A percentile compares a stretch with the other conserved stretches of the same genome.
Conservation (phyloP, 2,113 vertebrate genomes). For the Xenotilapia caudafasciata region DNA sequence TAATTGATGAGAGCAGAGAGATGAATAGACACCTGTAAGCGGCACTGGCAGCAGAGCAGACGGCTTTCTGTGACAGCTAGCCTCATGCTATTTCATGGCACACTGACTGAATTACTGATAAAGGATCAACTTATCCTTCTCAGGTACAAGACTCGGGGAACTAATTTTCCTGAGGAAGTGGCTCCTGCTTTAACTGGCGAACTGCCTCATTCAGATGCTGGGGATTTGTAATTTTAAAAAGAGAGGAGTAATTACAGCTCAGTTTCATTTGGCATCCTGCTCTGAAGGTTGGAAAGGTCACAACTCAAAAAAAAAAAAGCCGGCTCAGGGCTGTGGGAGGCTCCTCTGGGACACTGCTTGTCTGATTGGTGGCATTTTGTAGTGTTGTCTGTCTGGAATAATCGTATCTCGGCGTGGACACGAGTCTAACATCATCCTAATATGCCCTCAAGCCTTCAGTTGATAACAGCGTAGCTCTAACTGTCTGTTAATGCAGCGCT, state of each 20-base stretch:
- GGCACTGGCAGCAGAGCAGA: constrained; percentile 28
- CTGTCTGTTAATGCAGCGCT: not conserved
- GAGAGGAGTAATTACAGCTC: not conserved
- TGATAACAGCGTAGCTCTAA: not conserved
- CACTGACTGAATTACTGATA: constrained; percentile 45
- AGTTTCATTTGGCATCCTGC: not conserved
- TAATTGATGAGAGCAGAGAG: constrained; percentile 62
- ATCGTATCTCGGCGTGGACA: not conserved
- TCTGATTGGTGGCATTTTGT: constrained; percentile 23
- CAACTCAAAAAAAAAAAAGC: not conserved
- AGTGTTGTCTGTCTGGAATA: not conserved
- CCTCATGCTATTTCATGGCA: constrained; percentile 45
- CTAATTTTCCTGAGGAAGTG: not conserved
- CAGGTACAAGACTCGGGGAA: not conserved
- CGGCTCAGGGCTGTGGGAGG: not conserved
- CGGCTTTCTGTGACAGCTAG: constrained; percentile 40
- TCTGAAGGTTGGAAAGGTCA: constrained; percentile 27
- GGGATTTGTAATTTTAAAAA: not conserved
- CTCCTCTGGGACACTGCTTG: not conserved
- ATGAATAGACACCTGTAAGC: constrained; percentile 59
- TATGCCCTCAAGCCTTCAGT: not conserved
- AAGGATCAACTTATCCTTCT: constrained; percentile 15
- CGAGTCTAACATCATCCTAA: not conserved
- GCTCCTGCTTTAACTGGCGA: not conserved
- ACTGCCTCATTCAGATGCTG: not conserved